Evolutionary conservation across 2,113 vertebrate species (phyloP), one percentile per base, ranked within the genome.

Genomic region (Aegithalos caudatus): DNA sequence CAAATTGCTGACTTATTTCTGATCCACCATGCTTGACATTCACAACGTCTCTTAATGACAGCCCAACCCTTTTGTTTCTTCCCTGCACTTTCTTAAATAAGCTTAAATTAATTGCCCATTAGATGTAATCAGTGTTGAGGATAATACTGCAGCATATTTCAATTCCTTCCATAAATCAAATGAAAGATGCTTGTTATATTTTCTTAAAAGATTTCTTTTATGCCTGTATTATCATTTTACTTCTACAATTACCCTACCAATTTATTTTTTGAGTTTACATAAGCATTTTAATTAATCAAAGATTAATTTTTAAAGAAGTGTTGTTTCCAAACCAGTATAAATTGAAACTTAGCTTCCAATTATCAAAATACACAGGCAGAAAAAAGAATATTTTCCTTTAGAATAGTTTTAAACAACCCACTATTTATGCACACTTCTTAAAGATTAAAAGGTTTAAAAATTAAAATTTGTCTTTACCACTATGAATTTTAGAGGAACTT

Each of bases 121-220:
- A 88, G 45, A 66, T 90, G 54, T 8, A 95, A 44, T 67, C 94
- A 91, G 78, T 69, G 40, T 61, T 74, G 38, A 83, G 62, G 70
- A 80, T 58, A 48, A 62, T 40, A 83, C 23, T 79, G 72, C 31
- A 93, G 57, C 31, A 6, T 67, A 85, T 91, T 95, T 78, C 25
- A 90, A 88, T 45, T 92, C 61, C 33, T 81, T 95, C 77, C 65
- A 94, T 74, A 74, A 90, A 96, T 80, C 56, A 90, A 47, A 84
- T 13, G 23, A 38, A 42, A 58, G 11, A 66, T 40, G 11, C 12
- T 58, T 60, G 9, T 22, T 84, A 18, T 58, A 14, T 23, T 48
- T 80, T 80, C 45, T 74, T 86, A 74, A 65, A 82, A 29, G 11
- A 62, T 22, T 77, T 82, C 4, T 74, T 64, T 74, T 56, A 74